Percentiles rank a stretch among this genome's conserved stretches.
These are phyloP conservation scores for Cephus spinipes DNA, from an alignment of 2,888 invertebrate species.

Conservation along the genomic window DNA sequence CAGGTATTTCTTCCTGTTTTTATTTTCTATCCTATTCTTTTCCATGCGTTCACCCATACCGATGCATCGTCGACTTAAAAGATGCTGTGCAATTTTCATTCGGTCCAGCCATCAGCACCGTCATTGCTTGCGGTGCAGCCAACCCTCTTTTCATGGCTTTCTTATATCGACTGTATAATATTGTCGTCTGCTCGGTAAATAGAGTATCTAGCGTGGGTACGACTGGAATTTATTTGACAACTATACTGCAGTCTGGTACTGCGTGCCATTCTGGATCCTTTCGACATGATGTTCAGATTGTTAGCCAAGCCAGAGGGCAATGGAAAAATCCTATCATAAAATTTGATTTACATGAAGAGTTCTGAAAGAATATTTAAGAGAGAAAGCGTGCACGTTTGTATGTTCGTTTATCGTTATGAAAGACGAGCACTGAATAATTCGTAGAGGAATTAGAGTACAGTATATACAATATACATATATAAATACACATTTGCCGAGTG, in stretches of 20 bases:
- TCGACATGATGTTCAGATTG: background rate
- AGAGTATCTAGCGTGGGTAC: slow-evolving; percentile 43
- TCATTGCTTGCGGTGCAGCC: background rate
- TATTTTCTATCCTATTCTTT: background rate
- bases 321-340: background rate
- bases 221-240: background rate
- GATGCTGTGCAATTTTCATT: background rate
- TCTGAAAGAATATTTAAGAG: background rate
- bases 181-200: slow-evolving; percentile 56
- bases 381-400: background rate
- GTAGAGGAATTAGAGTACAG: background rate
- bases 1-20: background rate
- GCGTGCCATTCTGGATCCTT: background rate
- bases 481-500: background rate
- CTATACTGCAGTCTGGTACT: background rate
- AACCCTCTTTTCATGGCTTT: slow-evolving; percentile 21
- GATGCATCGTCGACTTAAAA: background rate
- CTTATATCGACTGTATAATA: slow-evolving; percentile 51
- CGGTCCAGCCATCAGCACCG: background rate
- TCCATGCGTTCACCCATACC: background rate
- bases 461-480: background rate
- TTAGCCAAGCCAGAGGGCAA: background rate
- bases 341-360: background rate
- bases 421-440: background rate
- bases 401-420: background rate